Base-by-base conservation (phyloP, 2,113 vertebrate species). In the Hoplias malabaricus region DNA sequence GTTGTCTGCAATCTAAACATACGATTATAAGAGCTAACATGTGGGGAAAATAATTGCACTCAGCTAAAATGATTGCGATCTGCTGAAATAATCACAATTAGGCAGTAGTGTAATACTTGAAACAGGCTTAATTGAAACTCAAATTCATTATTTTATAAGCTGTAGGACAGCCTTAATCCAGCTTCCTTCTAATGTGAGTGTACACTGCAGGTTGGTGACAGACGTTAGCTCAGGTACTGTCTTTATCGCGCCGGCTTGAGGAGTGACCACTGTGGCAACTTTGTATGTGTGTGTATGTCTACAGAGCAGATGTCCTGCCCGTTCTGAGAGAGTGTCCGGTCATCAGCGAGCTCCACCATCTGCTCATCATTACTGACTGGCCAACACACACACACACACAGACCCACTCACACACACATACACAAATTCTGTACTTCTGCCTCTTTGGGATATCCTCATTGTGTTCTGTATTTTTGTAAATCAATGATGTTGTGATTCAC, bases 361-460 rank as follows among this genome's bases (percentile, higher is more conserved):
- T 84, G 83, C 69, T 84, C 80, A 82, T 82, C 77, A 77, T 84
- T 82, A 84, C 62, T 36, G 54, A 27, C 34, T 62, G 70, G 73
- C 82, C 69, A 75, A 79, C 54, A 63, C 63, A 57, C 21, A 9
- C 27, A 66, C 70, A 7, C 70, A 61, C 70, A 50, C 25, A 29
- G 21, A 25, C 31, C 12, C 40, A 42, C 59, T 34, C 67, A 40
- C 57, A 63, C 48, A 33, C 31, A 11, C 62, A 36, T n/a, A n/a
- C n/a, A n/a, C n/a, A n/a, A n/a, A 8, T 2, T 10, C 23, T 48
- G 43, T 48, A 48, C n/a, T 48, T 48, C 43, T 48, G 43, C 12
- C 43, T 48, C n/a, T n/a, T 3, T 14, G 16, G 43, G 16, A n/a
- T 19, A 48, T 19, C n/a, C n/a, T 19, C 43, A n/a, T 19, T 19